Percentiles rank a stretch among this genome's conserved stretches.
These are phyloP conservation scores for Chrysocyon brachyurus DNA, from an alignment of 2,797 vertebrate species.

Conservation along the genomic window DNA sequence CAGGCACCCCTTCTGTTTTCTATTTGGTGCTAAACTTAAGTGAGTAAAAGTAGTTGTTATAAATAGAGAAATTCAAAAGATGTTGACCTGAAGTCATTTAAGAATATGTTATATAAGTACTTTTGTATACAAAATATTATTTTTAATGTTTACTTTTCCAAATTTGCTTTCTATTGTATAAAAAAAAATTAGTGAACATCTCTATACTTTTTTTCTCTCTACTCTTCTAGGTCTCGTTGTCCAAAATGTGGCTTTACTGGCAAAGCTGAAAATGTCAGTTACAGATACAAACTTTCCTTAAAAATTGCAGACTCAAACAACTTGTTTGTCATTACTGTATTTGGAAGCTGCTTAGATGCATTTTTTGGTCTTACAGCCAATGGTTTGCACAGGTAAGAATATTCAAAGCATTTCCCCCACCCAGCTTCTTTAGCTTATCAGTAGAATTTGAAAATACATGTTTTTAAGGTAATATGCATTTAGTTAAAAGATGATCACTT, in stretches of 20 bases:
- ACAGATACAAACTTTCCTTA: constrained; percentile 94
- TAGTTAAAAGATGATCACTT: constrained; percentile 35
- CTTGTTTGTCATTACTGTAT: constrained; percentile 94
- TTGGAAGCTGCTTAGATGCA: constrained; percentile 94
- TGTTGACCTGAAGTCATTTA: constrained; percentile 43
- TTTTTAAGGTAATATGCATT: constrained; percentile 51
- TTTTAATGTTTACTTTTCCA: constrained; percentile 1
- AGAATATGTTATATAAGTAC: background rate
- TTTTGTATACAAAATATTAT: constrained; percentile 37
- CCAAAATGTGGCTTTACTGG: constrained; percentile 91
- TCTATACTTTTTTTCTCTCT: background rate
- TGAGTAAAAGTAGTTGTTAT: background rate
- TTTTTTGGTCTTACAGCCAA: constrained; percentile 94
- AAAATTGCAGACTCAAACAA: constrained; percentile 89
- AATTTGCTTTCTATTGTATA: background rate
- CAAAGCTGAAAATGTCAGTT: constrained; percentile 87
- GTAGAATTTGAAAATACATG: constrained; percentile 4
- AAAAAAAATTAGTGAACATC: background rate
- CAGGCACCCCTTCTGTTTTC: background rate
- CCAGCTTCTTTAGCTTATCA: background rate
- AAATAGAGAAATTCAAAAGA: constrained; percentile 59
- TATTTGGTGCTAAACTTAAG: constrained; percentile 44
- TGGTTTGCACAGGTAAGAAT: constrained; percentile 92
- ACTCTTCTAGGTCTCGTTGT: constrained; percentile 91
- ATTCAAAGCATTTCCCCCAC: constrained; percentile 42